Conservation (phyloP, 2,113 vertebrate genomes). For the Rhea pennata region DNA sequence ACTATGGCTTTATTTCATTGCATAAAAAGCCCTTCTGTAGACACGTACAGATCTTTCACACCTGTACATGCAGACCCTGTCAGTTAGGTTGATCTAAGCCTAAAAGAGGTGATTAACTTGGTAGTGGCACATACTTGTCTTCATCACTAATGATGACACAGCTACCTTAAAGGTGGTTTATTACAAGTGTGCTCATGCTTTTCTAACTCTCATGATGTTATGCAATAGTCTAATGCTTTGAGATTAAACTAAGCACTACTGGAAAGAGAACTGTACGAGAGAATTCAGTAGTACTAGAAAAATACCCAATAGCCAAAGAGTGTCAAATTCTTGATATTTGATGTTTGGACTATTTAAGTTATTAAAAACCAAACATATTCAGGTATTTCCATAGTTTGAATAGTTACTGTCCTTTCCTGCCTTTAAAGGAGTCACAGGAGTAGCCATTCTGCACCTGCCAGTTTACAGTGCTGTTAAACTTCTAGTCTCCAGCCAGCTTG, state of each 20-base stretch:
- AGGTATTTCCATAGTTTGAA: neutral
- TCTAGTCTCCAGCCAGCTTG: neutral
- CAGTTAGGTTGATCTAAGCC: neutral
- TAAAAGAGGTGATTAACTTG: neutral
- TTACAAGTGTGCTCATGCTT: neutral
- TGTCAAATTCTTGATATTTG: neutral
- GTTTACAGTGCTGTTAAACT: rapidly evolving
- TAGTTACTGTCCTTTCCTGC: neutral
- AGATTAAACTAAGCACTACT: neutral
- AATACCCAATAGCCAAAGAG: neutral
- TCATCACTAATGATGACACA: neutral
- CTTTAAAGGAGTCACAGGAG: neutral
- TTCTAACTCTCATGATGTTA: neutral
- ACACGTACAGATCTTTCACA: neutral
- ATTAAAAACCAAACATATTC: neutral
- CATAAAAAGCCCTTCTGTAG: neutral
- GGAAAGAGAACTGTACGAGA: neutral
- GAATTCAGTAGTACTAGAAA: neutral
- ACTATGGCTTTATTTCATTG: neutral
- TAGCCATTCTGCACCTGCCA: neutral
- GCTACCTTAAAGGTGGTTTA: neutral
- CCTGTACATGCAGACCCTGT: neutral
- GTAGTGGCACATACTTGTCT: neutral
- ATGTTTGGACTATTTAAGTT: neutral
- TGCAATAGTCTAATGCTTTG: neutral